These are phyloP conservation scores for rat (Rattus norvegicus) DNA, from an alignment of 2,113 vertebrate species.

Conservation along the genomic window DNA sequence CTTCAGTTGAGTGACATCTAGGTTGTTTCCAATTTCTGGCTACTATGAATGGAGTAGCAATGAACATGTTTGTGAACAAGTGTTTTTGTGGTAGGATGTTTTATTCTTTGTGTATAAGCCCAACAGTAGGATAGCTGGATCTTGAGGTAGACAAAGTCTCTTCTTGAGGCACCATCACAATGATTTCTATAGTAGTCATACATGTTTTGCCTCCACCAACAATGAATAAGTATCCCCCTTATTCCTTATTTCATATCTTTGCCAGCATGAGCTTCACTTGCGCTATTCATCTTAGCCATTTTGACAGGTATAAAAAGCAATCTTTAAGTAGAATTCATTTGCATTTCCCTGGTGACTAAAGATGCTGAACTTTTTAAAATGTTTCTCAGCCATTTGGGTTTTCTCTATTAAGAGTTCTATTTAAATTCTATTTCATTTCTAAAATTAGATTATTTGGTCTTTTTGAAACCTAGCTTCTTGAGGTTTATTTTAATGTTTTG, in stretches of 20 bases:
- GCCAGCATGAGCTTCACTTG: background rate
- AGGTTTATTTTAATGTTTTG: background rate
- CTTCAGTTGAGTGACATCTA: background rate
- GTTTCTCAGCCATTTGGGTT: background rate
- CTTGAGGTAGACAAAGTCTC: background rate
- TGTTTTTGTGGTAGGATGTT: background rate
- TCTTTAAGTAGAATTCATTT: background rate
- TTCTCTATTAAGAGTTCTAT: background rate
- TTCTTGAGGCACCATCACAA: too few species aligned
- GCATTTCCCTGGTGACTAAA: background rate
- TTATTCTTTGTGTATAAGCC: background rate
- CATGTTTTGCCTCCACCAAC: background rate
- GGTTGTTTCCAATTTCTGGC: background rate
- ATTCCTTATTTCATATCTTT: background rate
- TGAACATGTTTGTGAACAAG: background rate
- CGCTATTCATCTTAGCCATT: background rate
- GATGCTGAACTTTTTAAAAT: background rate
- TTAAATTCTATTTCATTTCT: background rate
- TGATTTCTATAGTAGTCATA: background rate
- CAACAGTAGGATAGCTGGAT: background rate
- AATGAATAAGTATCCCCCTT: too few species aligned
- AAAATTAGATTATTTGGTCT: background rate
- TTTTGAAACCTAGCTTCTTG: background rate
- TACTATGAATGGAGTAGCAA: background rate
- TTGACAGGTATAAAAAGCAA: background rate